Evolutionary conservation across 2,797 vertebrate genomes (phyloP), one percentile per base, ranked within the genome.

Genomic region (Cuculus canorus): DNA sequence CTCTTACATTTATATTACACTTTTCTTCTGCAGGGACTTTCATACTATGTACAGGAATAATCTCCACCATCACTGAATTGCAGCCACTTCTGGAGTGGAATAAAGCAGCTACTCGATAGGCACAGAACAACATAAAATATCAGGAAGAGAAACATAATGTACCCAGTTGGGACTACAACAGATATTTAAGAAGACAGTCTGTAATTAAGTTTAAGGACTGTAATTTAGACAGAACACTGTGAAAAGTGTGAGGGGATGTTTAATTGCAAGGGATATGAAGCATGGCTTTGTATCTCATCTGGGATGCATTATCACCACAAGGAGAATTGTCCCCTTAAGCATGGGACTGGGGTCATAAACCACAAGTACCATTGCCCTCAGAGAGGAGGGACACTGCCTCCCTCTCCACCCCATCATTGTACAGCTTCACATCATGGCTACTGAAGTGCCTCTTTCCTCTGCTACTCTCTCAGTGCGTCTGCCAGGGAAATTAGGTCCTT

Each of bases 1-100:
- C 86, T 94, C 78, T 95, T 82, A 92, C 94, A 96, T 95, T 93
- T 95, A 92, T 96, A 96, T 95, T 92, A 92, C 92, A 95, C 88
- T 92, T 96, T 86, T 92, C 88, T 95, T 94, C 88, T 92, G 89
- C 86, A 79, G 94, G 45, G 86, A 93, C 76, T 93, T 90, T 68
- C 73, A 69, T 59, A 79, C 85, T 94, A 94, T 70, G 85, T 90
- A 94, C 70, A 96, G 69, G 66, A 82, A 88, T 88, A 93, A 95
- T 91, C 95, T 82, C 95, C 83, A 70, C 80, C 90, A 90, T 41
- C 66, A 68, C 85, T 78, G 87, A 96, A 88, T 96, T 45, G 93
- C 92, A 95, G 80, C 64, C 82, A 66, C 80, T 93, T 93, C 85
- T 94, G 68, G 79, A 75, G 56, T n/a, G 71, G 86, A 93, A 90